Evolutionary conservation across 2,888 invertebrate genomes (phyloP), one percentile per base, ranked within the genome.

Genomic region (Andrena marginata): DNA sequence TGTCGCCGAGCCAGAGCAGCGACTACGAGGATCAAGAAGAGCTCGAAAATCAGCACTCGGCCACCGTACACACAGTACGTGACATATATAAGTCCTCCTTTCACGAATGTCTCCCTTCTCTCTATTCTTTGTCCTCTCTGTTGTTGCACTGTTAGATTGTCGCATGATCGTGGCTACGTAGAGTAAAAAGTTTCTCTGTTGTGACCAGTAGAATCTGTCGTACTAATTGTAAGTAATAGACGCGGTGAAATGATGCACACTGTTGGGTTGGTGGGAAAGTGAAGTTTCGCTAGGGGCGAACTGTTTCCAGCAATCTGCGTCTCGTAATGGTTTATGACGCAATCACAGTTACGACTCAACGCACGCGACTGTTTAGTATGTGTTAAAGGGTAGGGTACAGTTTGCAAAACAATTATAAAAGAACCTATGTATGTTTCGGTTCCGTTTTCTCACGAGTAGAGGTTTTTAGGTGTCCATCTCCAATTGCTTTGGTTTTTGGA

Each of bases 21-120:
- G 96, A 96, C 94, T 96, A 96, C 94, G 96, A 96, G 94, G 96
- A 96, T 92, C 96, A 96, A 92, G 96, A 96, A 91, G 96, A 96
- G 88, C 95, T 95, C 90, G 95, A 94, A 90, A 95, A 95, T 92
- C 96, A 95, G 90, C 95, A 96, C 93, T 95, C 96, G 91, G 96
- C 96, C 88, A 96, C 96, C 88, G 95, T 96, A 91, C 96, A 96
- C 94, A 95, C 96, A 95, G 96, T 96, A 95, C 95, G 95, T 95
- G 93, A 92, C 84, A 90, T 88, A 85, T 86, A 75, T 87, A 79
- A 84, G 65, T 81, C 80, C 77, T 80, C 82, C 81, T 78, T 69
- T 76, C 78, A 80, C 83, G 65, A 67, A 72, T 82, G 74, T 77
- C 63, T 59, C 73, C 69, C 72, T 78, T 67, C 62, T 69, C 63